Percentiles rank a stretch among this genome's conserved stretches.
Conservation (phyloP, 2,888 invertebrate species). For the Argynnis bischoffii region DNA sequence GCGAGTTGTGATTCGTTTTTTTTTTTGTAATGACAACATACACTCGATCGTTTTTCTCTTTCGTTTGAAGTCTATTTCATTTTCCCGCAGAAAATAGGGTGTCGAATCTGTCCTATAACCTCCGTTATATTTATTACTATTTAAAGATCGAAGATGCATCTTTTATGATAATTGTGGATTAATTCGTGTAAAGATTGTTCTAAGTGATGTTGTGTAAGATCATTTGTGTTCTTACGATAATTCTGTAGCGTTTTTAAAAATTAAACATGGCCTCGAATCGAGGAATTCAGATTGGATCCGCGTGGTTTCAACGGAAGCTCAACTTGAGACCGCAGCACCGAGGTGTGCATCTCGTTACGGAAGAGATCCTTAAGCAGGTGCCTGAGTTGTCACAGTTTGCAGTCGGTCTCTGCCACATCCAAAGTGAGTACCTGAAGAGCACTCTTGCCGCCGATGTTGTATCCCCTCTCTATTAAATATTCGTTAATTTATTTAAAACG, state of each 20-base stretch:
- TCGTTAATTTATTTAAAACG: slow-evolving; percentile 29
- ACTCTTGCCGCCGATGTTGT: slow-evolving; percentile 70
- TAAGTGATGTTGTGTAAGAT: slow-evolving; percentile 82
- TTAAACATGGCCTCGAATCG: slow-evolving; percentile 93
- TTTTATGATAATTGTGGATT: slow-evolving; percentile 87
- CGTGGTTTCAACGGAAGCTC: slow-evolving; percentile 99
- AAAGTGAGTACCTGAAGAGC: slow-evolving; percentile 89
- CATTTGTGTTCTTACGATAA: slow-evolving; percentile 78
- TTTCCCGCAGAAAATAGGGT: slow-evolving; percentile 83
- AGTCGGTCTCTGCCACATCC: slow-evolving; percentile 97
- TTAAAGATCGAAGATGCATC: slow-evolving; percentile 83
- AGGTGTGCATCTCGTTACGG: slow-evolving; percentile 98
- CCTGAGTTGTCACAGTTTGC: slow-evolving; percentile 97
- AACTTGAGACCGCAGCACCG: slow-evolving; percentile 97
- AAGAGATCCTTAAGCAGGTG: slow-evolving; percentile 96
- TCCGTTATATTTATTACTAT: slow-evolving; percentile 79
- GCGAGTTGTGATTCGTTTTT: slow-evolving; percentile 4
- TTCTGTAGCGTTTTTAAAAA: slow-evolving; percentile 80
- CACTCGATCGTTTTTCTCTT: slow-evolving; percentile 67
- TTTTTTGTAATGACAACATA: slow-evolving; percentile 69
- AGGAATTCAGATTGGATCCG: slow-evolving; percentile 97
- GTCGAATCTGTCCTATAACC: slow-evolving; percentile 82
- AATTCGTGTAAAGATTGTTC: slow-evolving; percentile 80
- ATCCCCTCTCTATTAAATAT: slow-evolving; percentile 66
- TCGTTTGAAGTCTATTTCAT: slow-evolving; percentile 77